phyloP scores from a whole-genome alignment of 2,113 vertebrate species.

The Ceyx cyanopectus region DNA sequence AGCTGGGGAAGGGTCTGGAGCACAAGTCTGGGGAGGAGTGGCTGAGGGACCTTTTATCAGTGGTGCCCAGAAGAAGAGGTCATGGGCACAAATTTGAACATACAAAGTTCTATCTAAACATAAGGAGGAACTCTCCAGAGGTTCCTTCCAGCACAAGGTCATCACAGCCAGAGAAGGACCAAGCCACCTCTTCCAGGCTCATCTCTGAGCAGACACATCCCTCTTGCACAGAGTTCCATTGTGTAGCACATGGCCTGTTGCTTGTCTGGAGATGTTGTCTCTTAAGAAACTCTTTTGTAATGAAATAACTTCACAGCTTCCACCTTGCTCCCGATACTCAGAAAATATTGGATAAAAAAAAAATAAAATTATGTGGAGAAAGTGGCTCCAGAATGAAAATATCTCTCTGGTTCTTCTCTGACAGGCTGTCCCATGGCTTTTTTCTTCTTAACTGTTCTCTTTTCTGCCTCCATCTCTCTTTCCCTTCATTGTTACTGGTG shows the following conservation, averaged over 20 bases:
- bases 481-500: neutral
- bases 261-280: neutral
- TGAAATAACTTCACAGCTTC: neutral
- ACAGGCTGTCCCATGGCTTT: neutral
- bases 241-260: accelerated
- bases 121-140: no score
- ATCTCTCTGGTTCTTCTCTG: neutral
- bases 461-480: neutral
- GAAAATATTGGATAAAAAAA: neutral
- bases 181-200: neutral
- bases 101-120: no score
- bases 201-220: neutral
- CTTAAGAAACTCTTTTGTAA: neutral
- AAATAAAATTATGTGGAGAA: neutral
- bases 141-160: neutral
- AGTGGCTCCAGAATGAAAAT: neutral
- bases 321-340: neutral
- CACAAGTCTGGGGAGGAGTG: no score
- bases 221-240: neutral
- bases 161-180: neutral
- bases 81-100: no score
- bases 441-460: neutral
- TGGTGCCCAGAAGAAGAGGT: no score
- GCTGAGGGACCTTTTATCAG: no score
- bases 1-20: no score